Percentiles rank a stretch among this genome's conserved stretches.
Evolutionary conservation across 1,140 invertebrate species (phyloP).

Genomic region (Wiebesia pumilae): DNA sequence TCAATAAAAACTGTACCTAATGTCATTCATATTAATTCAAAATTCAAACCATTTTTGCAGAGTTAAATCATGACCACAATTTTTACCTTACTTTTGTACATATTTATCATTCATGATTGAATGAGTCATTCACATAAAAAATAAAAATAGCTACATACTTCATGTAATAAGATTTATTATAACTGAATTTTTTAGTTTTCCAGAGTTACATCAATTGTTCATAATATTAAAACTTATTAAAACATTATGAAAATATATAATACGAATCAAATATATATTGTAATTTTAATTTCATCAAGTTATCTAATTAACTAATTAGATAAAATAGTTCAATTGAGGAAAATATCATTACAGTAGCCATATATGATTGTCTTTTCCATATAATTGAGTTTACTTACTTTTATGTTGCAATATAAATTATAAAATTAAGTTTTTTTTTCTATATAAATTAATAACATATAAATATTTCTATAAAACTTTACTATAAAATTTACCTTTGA

Average conservation of each 20-base stretch:
- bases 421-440: not conserved
- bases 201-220: not conserved
- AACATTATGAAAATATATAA: not conserved
- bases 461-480: no score
- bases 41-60: conserved; percentile 47
- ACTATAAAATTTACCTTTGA: no score
- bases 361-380: no score
- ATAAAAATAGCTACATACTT: not conserved
- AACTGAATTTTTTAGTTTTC: not conserved
- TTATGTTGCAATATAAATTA: no score
- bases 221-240: not conserved
- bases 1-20: conserved; percentile 47
- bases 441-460: no score
- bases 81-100: not conserved
- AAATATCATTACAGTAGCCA: no score
- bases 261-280: not conserved
- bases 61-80: conserved; percentile 31
- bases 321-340: not conserved
- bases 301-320: not conserved
- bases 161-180: not conserved
- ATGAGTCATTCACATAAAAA: not conserved
- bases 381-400: no score
- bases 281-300: not conserved
- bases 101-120: not conserved
- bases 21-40: conserved; percentile 47